Evolutionary conservation across 2,113 vertebrate species (phyloP), one percentile per base, ranked within the genome.

Genomic region (Nothocercus nigrocapillus): DNA sequence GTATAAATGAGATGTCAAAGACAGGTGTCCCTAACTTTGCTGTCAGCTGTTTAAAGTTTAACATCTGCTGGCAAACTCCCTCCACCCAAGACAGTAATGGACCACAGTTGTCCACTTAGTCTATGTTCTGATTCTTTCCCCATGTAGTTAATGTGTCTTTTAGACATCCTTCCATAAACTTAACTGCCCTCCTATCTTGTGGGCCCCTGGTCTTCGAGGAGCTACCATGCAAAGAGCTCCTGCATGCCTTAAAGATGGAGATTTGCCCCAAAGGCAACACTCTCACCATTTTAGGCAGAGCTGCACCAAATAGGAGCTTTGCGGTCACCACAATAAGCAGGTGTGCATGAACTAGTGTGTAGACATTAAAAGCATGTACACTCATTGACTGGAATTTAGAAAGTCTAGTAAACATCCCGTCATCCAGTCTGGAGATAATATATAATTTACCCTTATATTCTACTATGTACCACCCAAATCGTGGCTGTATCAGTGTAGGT

Each of bases 41-140:
- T 95, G 93, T 93, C 94, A 97, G 85, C 83, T 95, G 75, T 89
- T 96, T 95, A 93, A 96, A 95, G 63, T 81, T 56, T 73, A 89
- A 89, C 94, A 94, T 95, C 93, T 97, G 93, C 81, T 92, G 93
- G 84, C 53, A 90, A 44, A 73, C 38, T 53, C 25, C 36, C 49
- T 76, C 40, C 58, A 90, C 89, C 53, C 93, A 95, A 87, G 82
- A 14, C 9, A 81, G 76, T 3, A 84, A 66, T 58, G 73, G 76
- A 53, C 32, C 36, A 56, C 56, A 59, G 51, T 73, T 63, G 14
- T 49, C 45, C 24, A 28, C 63, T 62, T 12, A 40, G 44, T 18
- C 11, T 12, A 2, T 25, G 61, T 40, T 45, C 59, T 63, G 17
- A 15, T 87, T 89, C 19, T 82, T 85, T 90, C 49, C 47, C n/a